Conservation (phyloP, 2,113 vertebrate species). For the Tyto alba region DNA sequence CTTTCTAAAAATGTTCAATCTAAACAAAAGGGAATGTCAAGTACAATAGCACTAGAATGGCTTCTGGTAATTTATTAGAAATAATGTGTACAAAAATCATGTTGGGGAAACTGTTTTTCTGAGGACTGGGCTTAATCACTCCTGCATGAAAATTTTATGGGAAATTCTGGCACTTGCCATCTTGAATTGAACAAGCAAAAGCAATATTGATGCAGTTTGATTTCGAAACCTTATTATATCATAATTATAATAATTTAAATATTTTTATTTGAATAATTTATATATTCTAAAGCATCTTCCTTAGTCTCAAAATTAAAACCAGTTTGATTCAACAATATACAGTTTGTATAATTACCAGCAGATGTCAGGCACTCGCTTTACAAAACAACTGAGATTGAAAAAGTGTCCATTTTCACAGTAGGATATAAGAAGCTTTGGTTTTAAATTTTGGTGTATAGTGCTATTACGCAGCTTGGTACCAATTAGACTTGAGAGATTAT, state of each 20-base stretch:
- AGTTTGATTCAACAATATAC: background rate
- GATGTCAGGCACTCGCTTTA: slow-evolving; percentile 64
- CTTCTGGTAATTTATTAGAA: background rate
- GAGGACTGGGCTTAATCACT: background rate
- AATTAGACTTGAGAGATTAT: background rate
- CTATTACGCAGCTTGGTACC: background rate
- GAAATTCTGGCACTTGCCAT: background rate
- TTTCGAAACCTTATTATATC: background rate
- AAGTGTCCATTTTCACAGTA: background rate
- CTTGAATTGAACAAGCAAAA: background rate
- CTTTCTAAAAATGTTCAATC: background rate
- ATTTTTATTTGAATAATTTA: background rate
- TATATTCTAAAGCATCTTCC: background rate
- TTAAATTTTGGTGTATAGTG: background rate
- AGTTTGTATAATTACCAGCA: slow-evolving; percentile 53
- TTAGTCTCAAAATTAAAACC: background rate
- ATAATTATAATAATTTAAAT: background rate
- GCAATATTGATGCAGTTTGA: background rate
- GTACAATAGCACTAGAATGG: background rate
- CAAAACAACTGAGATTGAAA: background rate
- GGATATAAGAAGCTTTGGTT: background rate
- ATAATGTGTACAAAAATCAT: background rate
- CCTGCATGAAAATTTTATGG: background rate
- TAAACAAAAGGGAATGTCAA: background rate
- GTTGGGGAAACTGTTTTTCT: background rate